Evolutionary conservation across 2,888 invertebrate genomes (phyloP).

Genomic region (Metopia argyrocephala): DNA sequence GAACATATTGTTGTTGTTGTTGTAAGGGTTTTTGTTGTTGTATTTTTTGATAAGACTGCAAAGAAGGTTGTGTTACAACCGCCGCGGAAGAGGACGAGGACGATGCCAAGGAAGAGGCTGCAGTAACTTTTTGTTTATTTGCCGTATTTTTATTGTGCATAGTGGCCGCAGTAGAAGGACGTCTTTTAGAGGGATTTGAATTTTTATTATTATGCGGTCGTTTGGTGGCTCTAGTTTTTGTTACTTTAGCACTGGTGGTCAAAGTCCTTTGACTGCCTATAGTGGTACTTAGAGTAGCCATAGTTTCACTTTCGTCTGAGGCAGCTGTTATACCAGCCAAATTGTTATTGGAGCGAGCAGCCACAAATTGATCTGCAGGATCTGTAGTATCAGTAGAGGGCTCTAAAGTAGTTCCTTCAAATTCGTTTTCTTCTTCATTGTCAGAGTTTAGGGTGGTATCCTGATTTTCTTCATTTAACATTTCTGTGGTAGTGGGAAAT

Average conservation of each 20-base stretch:
- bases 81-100: constrained; percentile 55
- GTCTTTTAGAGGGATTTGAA: constrained; percentile 68
- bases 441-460: constrained; percentile 50
- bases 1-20: constrained; percentile 64
- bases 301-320: constrained; percentile 69
- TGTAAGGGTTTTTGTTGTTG: constrained; percentile 67
- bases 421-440: constrained; percentile 44
- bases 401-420: constrained; percentile 68
- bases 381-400: constrained; percentile 73
- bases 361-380: constrained; percentile 75
- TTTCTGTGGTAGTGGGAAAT: constrained; percentile 71
- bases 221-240: constrained; percentile 72
- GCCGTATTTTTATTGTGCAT: constrained; percentile 64
- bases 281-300: constrained; percentile 66
- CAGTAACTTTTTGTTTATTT: constrained; percentile 66
- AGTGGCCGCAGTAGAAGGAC: constrained; percentile 68
- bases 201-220: constrained; percentile 67
- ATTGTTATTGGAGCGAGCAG: constrained; percentile 75
- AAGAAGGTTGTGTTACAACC: constrained; percentile 65
- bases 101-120: too few species aligned
- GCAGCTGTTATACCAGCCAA: constrained; percentile 75
- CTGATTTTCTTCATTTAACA: constrained; percentile 58
- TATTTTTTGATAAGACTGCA: constrained; percentile 65
- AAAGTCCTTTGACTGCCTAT: constrained; percentile 74
- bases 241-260: constrained; percentile 72